phyloP scores from a whole-genome alignment of 2,888 invertebrate genomes.

The Isoperla grammatica region DNA sequence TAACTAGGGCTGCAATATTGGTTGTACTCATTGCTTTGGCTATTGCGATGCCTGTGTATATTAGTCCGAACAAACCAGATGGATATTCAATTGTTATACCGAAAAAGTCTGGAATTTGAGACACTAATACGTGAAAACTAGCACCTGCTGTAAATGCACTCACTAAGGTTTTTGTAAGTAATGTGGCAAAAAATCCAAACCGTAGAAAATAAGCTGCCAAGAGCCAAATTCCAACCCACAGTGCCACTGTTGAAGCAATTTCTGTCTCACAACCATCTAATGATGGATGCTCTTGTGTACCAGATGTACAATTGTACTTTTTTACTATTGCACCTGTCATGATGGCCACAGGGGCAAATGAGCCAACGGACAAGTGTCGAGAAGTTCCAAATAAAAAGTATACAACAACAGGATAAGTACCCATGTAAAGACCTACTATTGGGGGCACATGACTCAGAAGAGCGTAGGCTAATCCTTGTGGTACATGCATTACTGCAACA shows the following conservation, averaged over 20 bases:
- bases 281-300: too few species aligned
- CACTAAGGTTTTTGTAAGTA: slow-evolving; percentile 74
- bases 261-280: slow-evolving; percentile 42
- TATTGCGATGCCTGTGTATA: slow-evolving; percentile 37
- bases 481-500: slow-evolving; percentile 86
- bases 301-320: background rate
- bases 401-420: slow-evolving; percentile 83
- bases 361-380: slow-evolving; percentile 82
- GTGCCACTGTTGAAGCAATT: slow-evolving; percentile 68
- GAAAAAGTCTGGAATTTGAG: slow-evolving; percentile 62
- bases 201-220: slow-evolving; percentile 69
- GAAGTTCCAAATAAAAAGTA: slow-evolving; percentile 86
- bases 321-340: slow-evolving; percentile 63
- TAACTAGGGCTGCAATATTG: background rate
- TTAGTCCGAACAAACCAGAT: slow-evolving; percentile 51
- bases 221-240: slow-evolving; percentile 71
- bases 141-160: slow-evolving; percentile 86
- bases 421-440: slow-evolving; percentile 76
- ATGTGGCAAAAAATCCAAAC: slow-evolving; percentile 66
- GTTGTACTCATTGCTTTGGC: background rate
- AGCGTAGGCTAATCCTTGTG: slow-evolving; percentile 81
- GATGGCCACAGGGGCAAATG: slow-evolving; percentile 80
- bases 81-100: slow-evolving; percentile 55
- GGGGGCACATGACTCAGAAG: slow-evolving; percentile 67
- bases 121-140: slow-evolving; percentile 75